Percentiles rank a stretch among this genome's conserved stretches.
phyloP scores from a whole-genome alignment of 2,797 vertebrate genomes.

The Emydoidea blandingii region DNA sequence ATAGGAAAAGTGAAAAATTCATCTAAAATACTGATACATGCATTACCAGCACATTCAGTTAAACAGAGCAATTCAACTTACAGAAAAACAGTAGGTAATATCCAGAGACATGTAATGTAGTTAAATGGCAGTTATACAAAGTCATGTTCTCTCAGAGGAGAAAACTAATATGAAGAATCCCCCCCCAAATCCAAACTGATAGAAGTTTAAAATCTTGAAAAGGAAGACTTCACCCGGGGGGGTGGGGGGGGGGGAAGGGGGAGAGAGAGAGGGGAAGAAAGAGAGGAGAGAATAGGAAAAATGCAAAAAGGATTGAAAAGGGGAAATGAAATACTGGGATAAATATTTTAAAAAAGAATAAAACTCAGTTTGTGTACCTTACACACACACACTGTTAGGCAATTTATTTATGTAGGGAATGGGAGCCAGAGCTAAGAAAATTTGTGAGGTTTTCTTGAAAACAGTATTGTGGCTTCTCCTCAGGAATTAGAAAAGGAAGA shows the following conservation, averaged over 20 bases:
- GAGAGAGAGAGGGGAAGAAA: no score
- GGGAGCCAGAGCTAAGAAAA: background rate
- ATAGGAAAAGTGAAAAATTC: background rate
- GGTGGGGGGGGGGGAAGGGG: no score
- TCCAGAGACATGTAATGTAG: background rate
- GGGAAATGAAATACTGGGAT: background rate
- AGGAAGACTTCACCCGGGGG: background rate
- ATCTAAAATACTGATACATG: background rate
- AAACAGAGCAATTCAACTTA: background rate
- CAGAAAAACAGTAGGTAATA: background rate
- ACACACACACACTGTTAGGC: background rate
- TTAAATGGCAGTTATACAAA: background rate
- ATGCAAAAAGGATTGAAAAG: background rate
- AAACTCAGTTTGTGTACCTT: background rate
- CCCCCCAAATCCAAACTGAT: background rate
- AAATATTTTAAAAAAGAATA: background rate
- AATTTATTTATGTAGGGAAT: background rate
- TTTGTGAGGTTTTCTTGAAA: background rate
- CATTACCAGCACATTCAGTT: background rate
- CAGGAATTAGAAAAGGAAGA: background rate
- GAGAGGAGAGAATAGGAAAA: background rate
- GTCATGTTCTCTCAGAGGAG: background rate
- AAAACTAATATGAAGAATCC: background rate
- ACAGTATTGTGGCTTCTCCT: background rate
- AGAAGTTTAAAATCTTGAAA: background rate